Base-by-base conservation (phyloP, 1,140 invertebrate species). In the Belonocnema kinseyi region DNA sequence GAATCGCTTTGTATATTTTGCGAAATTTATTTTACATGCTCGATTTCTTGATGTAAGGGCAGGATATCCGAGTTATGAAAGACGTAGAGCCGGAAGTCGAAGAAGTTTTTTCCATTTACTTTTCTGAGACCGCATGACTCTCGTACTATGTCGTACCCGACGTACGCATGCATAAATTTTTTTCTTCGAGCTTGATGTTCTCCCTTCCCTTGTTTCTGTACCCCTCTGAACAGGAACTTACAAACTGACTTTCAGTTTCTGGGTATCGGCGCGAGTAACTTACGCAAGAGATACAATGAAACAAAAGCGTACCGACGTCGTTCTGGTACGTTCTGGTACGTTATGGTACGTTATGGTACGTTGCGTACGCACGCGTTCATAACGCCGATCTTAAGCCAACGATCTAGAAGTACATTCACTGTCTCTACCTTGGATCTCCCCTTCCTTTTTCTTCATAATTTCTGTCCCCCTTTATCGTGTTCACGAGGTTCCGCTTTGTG, bases 341-440 rank as follows among this genome's bases (percentile, higher is more conserved):
- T 26, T 74, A 53, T 14, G n/a, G 54, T 21, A 75, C 17, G 52
- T 53, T 78, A 82, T 79, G 82, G 77, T 82, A 82, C 82, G 79
- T 72, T 83, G 82, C 77, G 77, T 84, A 82, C 80, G 80, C 78
- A 80, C 77, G 78, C 70, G 77, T 76, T 77, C 56, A 74, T 52
- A 66, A 50, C 26, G 56, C 66, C 54, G 14, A 78, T 80, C 76
- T 80, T 77, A 50, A 53, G 50, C 50, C 51, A 72, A 81, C 76
- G 33, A 77, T 78, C 74, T 74, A 80, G 72, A 19, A 73, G 73
- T 74, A 74, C 61, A 66, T 66, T 66, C 61, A 46, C 61, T 40
- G 61, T 40, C 61, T 66, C 26, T 40, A 66, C 61, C 61, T 46
- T 66, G 61, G n/a, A 66, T 33, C 58, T 16, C 58, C 13, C 21